Evolutionary conservation across 2,797 vertebrate genomes (phyloP), one percentile per base, ranked within the genome.

Genomic region (Gymnothorax javanicus): DNA sequence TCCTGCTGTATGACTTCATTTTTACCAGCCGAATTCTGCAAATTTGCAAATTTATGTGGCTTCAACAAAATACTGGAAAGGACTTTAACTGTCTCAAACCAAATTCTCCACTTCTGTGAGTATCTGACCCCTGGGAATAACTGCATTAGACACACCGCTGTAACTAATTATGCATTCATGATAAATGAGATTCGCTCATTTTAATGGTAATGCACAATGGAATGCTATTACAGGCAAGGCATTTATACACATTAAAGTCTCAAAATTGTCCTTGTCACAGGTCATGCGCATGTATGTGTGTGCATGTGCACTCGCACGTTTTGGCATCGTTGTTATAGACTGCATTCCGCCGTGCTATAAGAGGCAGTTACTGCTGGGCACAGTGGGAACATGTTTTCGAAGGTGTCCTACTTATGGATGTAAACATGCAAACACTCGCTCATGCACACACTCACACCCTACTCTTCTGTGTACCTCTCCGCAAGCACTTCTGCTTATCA

Each of bases 361-460:
- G 27, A 77, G 6, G 13, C 52, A 77, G 43, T 77, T 77, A 50
- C 15, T 50, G 43, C 6, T 77, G 13, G 62, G 71, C 43, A 52
- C 52, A 84, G 84, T 84, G 64, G 54, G 43, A 23, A 20, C 33
- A 84, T 69, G 20, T 69, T 54, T 67, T 62, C n/a, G 62, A 84
- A 20, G 83, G 83, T 84, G 50, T 50, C 62, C 84, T 69, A 84
- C 59, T 67, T 84, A 84, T 7, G 13, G 73, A 77, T 77, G 50
- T 77, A 77, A 77, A 77, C 43, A 20, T 52, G 17, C 43, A 52
- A 12, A 43, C 71, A 43, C 71, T 33, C 27, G 43, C 20, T 33
- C 71, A 43, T 15, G 25, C n/a, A 43, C 71, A 17, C 73, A 77
- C 43, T 4, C 73, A 77, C 73, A 77, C 73, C 33, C 27, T 13